Conservation (phyloP, 2,888 invertebrate genomes). For the Argyra leucocephala region DNA sequence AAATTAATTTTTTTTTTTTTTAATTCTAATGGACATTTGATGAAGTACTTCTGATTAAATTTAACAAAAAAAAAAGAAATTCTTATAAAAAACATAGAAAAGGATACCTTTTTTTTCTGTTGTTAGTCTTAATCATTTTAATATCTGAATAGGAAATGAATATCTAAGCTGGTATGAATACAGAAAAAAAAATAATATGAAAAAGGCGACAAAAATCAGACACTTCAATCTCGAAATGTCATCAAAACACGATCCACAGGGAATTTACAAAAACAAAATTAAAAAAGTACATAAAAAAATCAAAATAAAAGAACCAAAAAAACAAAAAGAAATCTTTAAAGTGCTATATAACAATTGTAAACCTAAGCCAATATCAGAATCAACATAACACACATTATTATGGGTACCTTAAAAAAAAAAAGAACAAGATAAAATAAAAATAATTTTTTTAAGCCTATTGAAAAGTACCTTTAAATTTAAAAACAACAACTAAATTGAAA, state of each 20-base stretch:
- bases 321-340: neutral
- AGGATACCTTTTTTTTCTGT: neutral
- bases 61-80: neutral
- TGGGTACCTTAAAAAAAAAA: neutral
- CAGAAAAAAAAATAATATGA: neutral
- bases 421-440: no score
- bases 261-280: neutral
- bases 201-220: neutral
- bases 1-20: neutral
- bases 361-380: conserved; percentile 1
- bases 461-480: no score
- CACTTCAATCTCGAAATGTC: neutral
- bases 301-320: no score
- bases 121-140: neutral
- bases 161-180: neutral
- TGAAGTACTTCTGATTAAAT: neutral
- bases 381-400: neutral
- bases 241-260: conserved; percentile 1
- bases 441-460: no score
- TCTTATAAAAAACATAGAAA: neutral
- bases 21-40: neutral
- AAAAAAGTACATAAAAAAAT: neutral
- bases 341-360: neutral
- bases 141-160: conserved; percentile 1
- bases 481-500: no score